phyloP scores from a whole-genome alignment of 1,140 invertebrate species.

The Anastatus disparis region DNA sequence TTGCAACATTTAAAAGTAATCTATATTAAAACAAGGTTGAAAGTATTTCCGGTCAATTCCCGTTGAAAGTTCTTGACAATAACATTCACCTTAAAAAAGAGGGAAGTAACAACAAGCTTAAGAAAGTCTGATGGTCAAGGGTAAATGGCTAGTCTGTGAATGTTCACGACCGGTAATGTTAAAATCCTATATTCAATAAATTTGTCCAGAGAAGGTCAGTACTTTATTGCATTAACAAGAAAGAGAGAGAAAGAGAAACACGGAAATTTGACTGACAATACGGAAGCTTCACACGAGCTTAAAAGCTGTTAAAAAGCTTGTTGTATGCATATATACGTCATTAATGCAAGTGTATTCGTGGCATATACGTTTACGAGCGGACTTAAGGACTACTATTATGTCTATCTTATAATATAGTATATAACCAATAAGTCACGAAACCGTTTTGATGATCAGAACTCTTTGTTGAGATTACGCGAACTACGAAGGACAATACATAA shows the following conservation, averaged over 20 bases:
- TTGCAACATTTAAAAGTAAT: too few relatives aligned
- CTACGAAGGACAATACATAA: background rate
- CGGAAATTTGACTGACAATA: background rate
- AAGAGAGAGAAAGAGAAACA: background rate
- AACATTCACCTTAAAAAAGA: too few relatives aligned
- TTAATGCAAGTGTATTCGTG: too few relatives aligned
- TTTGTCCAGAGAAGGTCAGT: conserved; percentile 21
- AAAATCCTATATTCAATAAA: conserved; percentile 20
- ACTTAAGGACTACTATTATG: too few relatives aligned
- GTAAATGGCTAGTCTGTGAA: background rate
- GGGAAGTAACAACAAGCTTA: too few relatives aligned
- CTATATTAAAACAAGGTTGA: too few relatives aligned
- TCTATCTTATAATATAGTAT: too few relatives aligned
- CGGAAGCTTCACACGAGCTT: background rate
- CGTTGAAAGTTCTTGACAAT: too few relatives aligned
- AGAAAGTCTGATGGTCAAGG: conserved; percentile 32
- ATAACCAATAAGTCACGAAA: conserved; percentile 28
- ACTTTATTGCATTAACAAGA: conserved; percentile 27
- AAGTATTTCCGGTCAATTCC: too few relatives aligned
- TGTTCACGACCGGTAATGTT: conserved; percentile 9
- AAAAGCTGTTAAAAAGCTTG: conserved; percentile 24
- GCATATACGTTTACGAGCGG: too few relatives aligned
- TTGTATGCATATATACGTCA: too few relatives aligned
- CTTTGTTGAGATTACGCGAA: conserved; percentile 9
- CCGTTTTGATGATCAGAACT: conserved; percentile 32